A percentile compares a stretch with the other conserved stretches of the same genome.
phyloP scores from a whole-genome alignment of 2,113 vertebrate genomes.

The Tinamus guttatus region DNA sequence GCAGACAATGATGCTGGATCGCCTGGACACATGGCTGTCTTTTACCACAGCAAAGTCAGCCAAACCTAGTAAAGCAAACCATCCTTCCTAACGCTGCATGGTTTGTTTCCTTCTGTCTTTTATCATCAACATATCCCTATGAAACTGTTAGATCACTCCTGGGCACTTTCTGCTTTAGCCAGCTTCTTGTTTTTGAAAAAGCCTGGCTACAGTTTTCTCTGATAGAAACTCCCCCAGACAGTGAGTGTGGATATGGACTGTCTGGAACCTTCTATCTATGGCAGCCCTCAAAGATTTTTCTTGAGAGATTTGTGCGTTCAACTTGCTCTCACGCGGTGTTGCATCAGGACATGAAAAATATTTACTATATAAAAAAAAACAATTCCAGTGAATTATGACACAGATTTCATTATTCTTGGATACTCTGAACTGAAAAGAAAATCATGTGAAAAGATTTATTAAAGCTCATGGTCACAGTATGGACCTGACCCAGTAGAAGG shows the following conservation, averaged over 20 bases:
- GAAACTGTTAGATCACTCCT: neutral
- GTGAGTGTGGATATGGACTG: rapidly evolving
- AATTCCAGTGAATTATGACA: neutral
- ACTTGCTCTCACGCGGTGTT: rapidly evolving
- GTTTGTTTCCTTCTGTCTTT: neutral
- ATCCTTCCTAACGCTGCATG: neutral
- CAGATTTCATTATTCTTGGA: neutral
- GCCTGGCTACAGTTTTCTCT: neutral
- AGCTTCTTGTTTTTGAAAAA: neutral
- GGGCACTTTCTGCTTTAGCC: neutral
- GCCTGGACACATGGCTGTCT: neutral
- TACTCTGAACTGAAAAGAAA: neutral
- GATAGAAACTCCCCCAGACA: neutral
- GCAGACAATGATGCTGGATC: too few relatives aligned
- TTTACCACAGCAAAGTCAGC: neutral
- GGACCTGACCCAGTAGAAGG: neutral
- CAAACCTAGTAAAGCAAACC: neutral
- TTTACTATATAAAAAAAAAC: neutral
- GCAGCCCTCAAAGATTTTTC: neutral
- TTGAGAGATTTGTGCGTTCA: neutral
- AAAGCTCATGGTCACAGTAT: neutral
- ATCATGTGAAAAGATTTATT: neutral
- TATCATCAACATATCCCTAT: rapidly evolving
- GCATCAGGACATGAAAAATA: neutral
- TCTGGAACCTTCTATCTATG: neutral